Evolutionary conservation across 2,888 invertebrate species (phyloP), one percentile per base, ranked within the genome.

Genomic region (Rhodophaea formosa): DNA sequence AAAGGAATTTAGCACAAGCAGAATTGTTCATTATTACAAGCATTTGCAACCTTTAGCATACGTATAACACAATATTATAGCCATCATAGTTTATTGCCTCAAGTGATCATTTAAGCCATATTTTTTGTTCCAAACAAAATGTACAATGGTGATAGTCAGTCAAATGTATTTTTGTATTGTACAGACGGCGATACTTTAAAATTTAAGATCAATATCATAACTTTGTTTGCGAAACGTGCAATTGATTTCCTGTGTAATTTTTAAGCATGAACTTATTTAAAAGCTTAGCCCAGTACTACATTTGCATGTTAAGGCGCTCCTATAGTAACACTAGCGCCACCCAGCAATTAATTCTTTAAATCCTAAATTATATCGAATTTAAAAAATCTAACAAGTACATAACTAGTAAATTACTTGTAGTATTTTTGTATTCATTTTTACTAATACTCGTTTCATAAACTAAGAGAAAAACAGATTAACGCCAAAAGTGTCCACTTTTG

Each of bases 51-150:
- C 17, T 30, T 8, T 49, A 49, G 43, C 14, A 30, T 49, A 43
- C 39, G 7, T 49, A 46, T 17, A 17, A 23, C 30, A 32, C 44
- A 12, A 10, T 16, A 43, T 39, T 3, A 53, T 16, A 56, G 46
- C 32, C 56, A 56, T 39, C 17, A 55, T 55, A 39, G 32, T 29
- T 68, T 66, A 72, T 68, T 71, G 69, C 70, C 69, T 78, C 73
- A 67, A 71, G 79, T 82, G 80, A 82, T 84, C 64, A 71, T 63
- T 69, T 68, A 80, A 82, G 88, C 88, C 89, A 88, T 88, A 88
- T 83, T 80, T 78, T 79, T 75, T 78, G 81, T 84, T 85, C 77
- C 77, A 70, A 77, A 75, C 72, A 75, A 73, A 70, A 72, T 79
- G 79, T 86, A 84, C 80, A 85, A 77, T 75, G 72, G 74, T 74